Evolutionary conservation across 2,113 vertebrate species (phyloP).

Genomic region (Rallus limicola): DNA sequence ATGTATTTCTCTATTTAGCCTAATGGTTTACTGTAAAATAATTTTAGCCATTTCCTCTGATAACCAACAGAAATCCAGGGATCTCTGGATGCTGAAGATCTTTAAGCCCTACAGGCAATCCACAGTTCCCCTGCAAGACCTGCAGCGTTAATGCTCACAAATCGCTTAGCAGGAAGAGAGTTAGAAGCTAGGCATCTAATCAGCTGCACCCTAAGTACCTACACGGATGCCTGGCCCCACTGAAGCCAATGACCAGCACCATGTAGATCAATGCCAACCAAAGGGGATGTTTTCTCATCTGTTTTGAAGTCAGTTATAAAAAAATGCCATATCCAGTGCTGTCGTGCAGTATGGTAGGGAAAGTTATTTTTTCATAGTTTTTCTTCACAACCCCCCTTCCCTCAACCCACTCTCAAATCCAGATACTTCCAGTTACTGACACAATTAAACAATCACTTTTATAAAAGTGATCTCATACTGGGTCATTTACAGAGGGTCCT

Average conservation of each 20-base stretch:
- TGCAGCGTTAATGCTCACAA: not conserved
- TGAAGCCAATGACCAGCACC: not conserved
- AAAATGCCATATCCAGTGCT: not conserved
- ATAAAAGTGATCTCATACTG: not conserved
- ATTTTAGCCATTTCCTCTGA: not conserved
- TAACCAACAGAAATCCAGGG: not conserved
- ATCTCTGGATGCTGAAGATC: not conserved
- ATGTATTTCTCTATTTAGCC: not conserved
- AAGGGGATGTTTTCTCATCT: not conserved
- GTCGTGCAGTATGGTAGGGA: not conserved
- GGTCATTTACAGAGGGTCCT: constrained; percentile 15
- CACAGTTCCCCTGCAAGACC: not conserved
- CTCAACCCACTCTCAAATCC: not conserved
- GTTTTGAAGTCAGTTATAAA: not conserved
- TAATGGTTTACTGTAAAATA: not conserved
- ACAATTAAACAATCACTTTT: constrained; percentile 10
- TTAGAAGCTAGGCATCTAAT: not conserved
- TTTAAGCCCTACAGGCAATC: not conserved
- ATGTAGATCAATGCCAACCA: not conserved
- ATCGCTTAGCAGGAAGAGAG: not conserved
- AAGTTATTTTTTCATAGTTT: not conserved
- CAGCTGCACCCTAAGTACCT: not conserved
- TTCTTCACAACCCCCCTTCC: not conserved
- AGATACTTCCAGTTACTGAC: not conserved
- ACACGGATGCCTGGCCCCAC: not conserved